phyloP scores from a whole-genome alignment of 2,797 vertebrate species.

The Phalloptychus januarius region DNA sequence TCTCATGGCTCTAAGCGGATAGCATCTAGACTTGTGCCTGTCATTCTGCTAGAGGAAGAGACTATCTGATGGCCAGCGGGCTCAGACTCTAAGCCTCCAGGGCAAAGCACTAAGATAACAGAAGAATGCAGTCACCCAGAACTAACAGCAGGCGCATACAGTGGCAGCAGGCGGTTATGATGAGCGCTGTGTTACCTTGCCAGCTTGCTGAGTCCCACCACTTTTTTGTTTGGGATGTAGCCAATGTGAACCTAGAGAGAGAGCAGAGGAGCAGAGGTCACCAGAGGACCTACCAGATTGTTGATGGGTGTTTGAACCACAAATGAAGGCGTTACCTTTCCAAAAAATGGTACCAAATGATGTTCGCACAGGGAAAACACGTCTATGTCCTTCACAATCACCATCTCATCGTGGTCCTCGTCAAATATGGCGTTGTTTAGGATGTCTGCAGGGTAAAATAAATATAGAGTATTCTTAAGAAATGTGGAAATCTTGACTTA shows the following conservation, averaged over 20 bases:
- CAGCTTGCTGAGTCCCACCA: constrained; percentile 82
- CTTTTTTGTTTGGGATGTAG: constrained; percentile 85
- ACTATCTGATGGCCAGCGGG: constrained; percentile 66
- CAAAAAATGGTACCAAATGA: constrained; percentile 86
- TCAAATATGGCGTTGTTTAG: constrained; percentile 85
- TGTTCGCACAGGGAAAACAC: constrained; percentile 86
- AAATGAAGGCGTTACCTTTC: constrained; percentile 70
- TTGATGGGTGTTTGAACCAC: background rate
- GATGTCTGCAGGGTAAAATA: constrained; percentile 66
- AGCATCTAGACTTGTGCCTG: constrained; percentile 67
- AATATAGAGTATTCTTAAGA: background rate
- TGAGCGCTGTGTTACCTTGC: constrained; percentile 74
- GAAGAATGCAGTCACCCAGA: constrained; percentile 76
- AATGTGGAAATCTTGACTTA: background rate
- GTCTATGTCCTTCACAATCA: constrained; percentile 86
- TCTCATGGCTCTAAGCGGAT: constrained; percentile 69
- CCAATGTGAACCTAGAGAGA: constrained; percentile 81
- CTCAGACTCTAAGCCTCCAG: constrained; percentile 79
- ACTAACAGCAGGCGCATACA: constrained; percentile 63
- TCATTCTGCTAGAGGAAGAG: constrained; percentile 62
- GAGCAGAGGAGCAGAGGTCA: constrained; percentile 18
- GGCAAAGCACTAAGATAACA: constrained; percentile 80
- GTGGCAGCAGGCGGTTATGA: constrained; percentile 29
- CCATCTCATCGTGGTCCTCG: constrained; percentile 85
- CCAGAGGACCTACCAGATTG: background rate